A percentile compares a stretch with the other conserved stretches of the same genome.
Conservation (phyloP, 1,140 invertebrate species). For the Campoletis sonorensis region DNA sequence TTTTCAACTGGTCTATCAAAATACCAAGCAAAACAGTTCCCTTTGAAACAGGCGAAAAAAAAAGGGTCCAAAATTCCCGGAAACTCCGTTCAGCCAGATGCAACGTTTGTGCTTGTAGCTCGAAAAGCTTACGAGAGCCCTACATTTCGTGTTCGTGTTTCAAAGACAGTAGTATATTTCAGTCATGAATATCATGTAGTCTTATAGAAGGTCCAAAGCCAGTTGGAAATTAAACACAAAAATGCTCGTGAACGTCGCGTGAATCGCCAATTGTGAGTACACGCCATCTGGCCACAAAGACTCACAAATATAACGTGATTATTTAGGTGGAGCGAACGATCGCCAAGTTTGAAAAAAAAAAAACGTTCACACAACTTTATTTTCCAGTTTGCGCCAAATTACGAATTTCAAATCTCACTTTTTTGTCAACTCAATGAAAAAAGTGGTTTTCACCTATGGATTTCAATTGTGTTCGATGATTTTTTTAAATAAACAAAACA, state of each 20-base stretch:
- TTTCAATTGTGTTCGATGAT: too few species aligned
- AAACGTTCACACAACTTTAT: neutral
- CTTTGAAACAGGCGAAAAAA: neutral
- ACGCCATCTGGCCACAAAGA: neutral
- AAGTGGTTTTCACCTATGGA: too few species aligned
- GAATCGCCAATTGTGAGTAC: too few species aligned
- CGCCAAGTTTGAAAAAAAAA: neutral
- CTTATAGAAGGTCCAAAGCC: neutral
- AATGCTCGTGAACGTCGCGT: neutral
- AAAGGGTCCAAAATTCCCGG: neutral
- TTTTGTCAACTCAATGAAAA: too few species aligned
- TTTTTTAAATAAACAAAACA: neutral
- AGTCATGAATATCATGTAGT: neutral
- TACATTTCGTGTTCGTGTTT: neutral
- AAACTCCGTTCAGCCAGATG: neutral
- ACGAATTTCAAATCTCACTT: too few species aligned
- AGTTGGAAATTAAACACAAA: slow-evolving; percentile 5
- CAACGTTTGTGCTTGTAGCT: neutral
- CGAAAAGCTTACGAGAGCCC: neutral
- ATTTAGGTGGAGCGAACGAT: neutral
- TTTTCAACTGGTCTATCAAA: neutral
- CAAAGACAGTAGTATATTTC: neutral
- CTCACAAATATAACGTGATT: neutral
- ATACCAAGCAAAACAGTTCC: neutral
- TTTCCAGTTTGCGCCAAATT: too few species aligned